Evolutionary conservation across 2,888 invertebrate genomes (phyloP).

Genomic region (Clepsis dumicolana): DNA sequence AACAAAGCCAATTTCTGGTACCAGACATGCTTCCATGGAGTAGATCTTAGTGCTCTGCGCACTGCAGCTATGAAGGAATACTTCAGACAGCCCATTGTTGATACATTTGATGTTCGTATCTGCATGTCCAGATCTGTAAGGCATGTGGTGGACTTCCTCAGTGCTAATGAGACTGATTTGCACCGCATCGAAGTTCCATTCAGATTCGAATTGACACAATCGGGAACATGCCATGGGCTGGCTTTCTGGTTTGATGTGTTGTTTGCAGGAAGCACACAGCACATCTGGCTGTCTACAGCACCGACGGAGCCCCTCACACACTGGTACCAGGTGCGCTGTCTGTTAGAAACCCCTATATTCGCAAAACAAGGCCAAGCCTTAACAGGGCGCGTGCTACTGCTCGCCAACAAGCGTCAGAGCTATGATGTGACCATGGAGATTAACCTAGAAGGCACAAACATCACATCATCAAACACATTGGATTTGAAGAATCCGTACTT

Average conservation of each 20-base stretch:
- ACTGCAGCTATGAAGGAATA: slow-evolving; percentile 98
- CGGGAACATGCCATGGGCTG: slow-evolving; percentile 98
- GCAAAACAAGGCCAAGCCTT: slow-evolving; percentile 97
- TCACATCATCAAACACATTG: slow-evolving; percentile 95
- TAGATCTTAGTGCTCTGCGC: slow-evolving; percentile 96
- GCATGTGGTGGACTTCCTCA: slow-evolving; percentile 97
- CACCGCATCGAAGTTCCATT: slow-evolving; percentile 98
- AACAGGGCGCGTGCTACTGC: slow-evolving; percentile 94
- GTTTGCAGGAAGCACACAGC: slow-evolving; percentile 95
- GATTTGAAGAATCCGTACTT: slow-evolving; percentile 99
- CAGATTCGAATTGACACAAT: slow-evolving; percentile 95
- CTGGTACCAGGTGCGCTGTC: slow-evolving; percentile 99
- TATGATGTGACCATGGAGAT: slow-evolving; percentile 99
- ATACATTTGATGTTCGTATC: slow-evolving; percentile 99
- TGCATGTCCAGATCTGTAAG: slow-evolving; percentile 97
- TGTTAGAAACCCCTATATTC: slow-evolving; percentile 96
- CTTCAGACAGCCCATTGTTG: slow-evolving; percentile 98
- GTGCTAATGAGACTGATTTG: slow-evolving; percentile 96
- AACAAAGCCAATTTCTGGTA: slow-evolving; percentile 99
- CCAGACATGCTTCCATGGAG: slow-evolving; percentile 98
- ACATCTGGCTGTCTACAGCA: slow-evolving; percentile 98
- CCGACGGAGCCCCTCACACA: slow-evolving; percentile 99
- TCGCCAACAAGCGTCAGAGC: slow-evolving; percentile 98
- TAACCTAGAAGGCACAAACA: slow-evolving; percentile 94
- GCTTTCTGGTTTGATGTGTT: slow-evolving; percentile 99